Conservation (phyloP, 92 coral and sea anemone species). For the Siderastrea siderea region DNA sequence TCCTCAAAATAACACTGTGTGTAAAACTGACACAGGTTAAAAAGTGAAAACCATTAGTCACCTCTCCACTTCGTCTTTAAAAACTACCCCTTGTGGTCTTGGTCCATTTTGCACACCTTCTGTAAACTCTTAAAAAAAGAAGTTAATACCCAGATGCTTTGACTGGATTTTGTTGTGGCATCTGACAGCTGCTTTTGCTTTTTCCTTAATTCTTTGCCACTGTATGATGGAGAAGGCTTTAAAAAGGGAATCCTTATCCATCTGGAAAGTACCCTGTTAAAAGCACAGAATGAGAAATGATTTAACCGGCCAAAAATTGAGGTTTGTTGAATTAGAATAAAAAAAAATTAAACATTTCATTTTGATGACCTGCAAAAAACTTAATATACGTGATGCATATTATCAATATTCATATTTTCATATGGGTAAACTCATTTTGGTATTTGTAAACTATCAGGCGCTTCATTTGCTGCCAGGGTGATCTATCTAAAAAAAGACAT, state of each 20-base stretch:
- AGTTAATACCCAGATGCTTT: slow-evolving; percentile 20
- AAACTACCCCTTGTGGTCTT: neutral
- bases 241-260: slow-evolving; percentile 8
- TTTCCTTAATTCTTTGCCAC: slow-evolving; percentile 9
- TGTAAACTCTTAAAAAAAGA: neutral
- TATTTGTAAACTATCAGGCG: too few species aligned
- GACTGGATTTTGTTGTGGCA: neutral
- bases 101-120: neutral
- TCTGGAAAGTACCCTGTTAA: slow-evolving; percentile 12
- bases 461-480: too few species aligned
- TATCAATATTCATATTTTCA: too few species aligned
- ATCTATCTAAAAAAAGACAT: too few species aligned
- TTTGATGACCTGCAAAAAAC: too few species aligned
- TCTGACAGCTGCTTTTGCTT: slow-evolving; percentile 2
- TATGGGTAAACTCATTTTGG: too few species aligned
- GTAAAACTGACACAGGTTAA: neutral
- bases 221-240: slow-evolving; percentile 6
- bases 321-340: too few species aligned
- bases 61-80: neutral
- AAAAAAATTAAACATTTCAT: too few species aligned
- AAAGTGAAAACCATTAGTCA: neutral
- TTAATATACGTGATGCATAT: too few species aligned
- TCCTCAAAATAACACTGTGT: neutral
- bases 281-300: neutral
- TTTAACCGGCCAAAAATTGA: too few species aligned